Evolutionary conservation across 2,888 invertebrate species (phyloP), one percentile per base, ranked within the genome.

Genomic region (Amiota communis): DNA sequence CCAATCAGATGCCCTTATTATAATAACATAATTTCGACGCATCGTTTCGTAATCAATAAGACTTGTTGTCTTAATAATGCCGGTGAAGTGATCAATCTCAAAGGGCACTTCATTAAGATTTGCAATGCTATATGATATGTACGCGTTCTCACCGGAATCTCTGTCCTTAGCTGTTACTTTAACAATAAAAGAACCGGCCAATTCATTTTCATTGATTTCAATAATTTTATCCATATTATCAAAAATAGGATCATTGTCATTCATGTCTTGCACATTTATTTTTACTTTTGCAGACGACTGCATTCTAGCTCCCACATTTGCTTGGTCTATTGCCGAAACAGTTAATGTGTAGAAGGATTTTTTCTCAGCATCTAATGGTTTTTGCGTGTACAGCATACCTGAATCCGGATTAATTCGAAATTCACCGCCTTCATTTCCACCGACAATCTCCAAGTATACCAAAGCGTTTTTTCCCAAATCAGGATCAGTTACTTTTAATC

Each of bases 1-100:
- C 97, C 98, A 98, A 90, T 99, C 99, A 11, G 97, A 96, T 0
- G 98, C 98, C 51, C 98, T 92, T 48, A 99, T 92, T 67, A 94
- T 92, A 64, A 98, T 90, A 47, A 94, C 91, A 88, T 97, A 98
- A 80, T 94, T 93, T 49, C 97, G 91, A 71, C 95, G 92, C 95
- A 96, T 96, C 75, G 95, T 95, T 89, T 98, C 98, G 89, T 94
- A 98, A 90, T 98, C 98, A 67, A 98, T 91, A 4, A 95, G 90
- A 75, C 94, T 93, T 2, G 95, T 95, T 1, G 97, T 96, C 81
- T 93, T 93, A n/a, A 98, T 93, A 49, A 95, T 92, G 0, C 98
- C 98, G 8, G 96, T 94, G 90, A 98, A 98, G 86, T 96, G 97
- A 87, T 98, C 97, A 65, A 98, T 96, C 80, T 97, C 96, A 89